Evolutionary conservation across 2,113 vertebrate species (phyloP).

Genomic region (Oxyruncus cristatus): DNA sequence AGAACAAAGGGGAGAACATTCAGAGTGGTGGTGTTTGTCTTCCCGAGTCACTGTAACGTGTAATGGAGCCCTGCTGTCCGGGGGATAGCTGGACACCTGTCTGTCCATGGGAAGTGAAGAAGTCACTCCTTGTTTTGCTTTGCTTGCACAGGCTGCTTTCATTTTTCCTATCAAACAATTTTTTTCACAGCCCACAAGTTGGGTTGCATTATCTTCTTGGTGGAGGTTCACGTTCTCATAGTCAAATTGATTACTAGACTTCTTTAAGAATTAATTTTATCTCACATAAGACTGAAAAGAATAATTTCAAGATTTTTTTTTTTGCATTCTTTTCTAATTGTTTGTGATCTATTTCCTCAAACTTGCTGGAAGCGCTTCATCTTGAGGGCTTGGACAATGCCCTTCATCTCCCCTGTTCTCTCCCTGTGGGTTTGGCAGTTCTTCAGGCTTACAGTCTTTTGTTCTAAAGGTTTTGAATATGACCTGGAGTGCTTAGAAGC

Average conservation of each 20-base stretch:
- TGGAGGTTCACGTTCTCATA: neutral
- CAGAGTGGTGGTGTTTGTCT: accelerated
- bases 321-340: neutral
- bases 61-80: neutral
- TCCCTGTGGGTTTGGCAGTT: neutral
- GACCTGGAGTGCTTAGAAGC: neutral
- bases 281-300: neutral
- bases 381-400: neutral
- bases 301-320: neutral
- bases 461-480: neutral
- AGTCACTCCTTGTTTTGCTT: neutral
- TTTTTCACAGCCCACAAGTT: neutral
- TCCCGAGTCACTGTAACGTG: accelerated
- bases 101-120: neutral
- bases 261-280: neutral
- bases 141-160: accelerated
- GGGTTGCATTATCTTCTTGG: accelerated
- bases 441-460: neutral
- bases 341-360: neutral
- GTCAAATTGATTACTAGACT: neutral
- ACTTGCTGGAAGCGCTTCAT: neutral
- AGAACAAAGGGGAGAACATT: neutral
- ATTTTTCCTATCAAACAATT: neutral
- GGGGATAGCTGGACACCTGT: neutral
- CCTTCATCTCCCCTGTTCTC: neutral